A percentile compares a stretch with the other conserved stretches of the same genome.
Conservation (phyloP, 2,888 invertebrate species). For the Drosophila pseudotakahashii region DNA sequence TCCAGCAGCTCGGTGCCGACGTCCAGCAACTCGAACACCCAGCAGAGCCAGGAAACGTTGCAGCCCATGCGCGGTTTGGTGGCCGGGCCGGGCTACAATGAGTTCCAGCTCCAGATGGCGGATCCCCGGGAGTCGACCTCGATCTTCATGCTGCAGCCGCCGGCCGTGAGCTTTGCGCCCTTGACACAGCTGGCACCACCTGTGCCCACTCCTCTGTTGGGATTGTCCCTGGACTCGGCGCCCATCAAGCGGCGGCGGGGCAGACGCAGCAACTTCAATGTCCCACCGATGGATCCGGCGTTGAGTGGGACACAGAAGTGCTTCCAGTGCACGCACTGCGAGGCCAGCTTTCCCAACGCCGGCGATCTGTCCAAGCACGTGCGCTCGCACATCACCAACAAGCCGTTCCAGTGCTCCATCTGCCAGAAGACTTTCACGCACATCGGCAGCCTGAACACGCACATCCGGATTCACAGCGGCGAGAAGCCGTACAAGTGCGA, state of each 20-base stretch:
- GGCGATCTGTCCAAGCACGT: slow-evolving; percentile 84
- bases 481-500: slow-evolving; percentile 84
- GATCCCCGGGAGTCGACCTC: slow-evolving; percentile 81
- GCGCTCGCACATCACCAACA: slow-evolving; percentile 84
- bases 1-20: slow-evolving; percentile 32
- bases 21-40: slow-evolving; percentile 63
- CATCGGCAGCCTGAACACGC: slow-evolving; percentile 84
- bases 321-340: slow-evolving; percentile 84
- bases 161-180: slow-evolving; percentile 52
- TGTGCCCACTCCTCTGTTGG: not conserved
- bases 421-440: slow-evolving; percentile 84
- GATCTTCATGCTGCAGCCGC: slow-evolving; percentile 73
- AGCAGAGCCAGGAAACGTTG: slow-evolving; percentile 53
- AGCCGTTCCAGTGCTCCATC: slow-evolving; percentile 84
- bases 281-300: slow-evolving; percentile 11
- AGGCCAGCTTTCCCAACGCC: slow-evolving; percentile 83
- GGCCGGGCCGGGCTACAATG: slow-evolving; percentile 53
- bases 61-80: slow-evolving; percentile 51
- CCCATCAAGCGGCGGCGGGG: slow-evolving; percentile 76
- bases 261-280: slow-evolving; percentile 67
- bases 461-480: slow-evolving; percentile 84
- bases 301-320: slow-evolving; percentile 65
- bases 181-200: slow-evolving; percentile 21
- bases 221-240: slow-evolving; percentile 19
- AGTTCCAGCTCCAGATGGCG: slow-evolving; percentile 62